phyloP scores from a whole-genome alignment of 2,888 invertebrate genomes.

The Dasypolia templi region DNA sequence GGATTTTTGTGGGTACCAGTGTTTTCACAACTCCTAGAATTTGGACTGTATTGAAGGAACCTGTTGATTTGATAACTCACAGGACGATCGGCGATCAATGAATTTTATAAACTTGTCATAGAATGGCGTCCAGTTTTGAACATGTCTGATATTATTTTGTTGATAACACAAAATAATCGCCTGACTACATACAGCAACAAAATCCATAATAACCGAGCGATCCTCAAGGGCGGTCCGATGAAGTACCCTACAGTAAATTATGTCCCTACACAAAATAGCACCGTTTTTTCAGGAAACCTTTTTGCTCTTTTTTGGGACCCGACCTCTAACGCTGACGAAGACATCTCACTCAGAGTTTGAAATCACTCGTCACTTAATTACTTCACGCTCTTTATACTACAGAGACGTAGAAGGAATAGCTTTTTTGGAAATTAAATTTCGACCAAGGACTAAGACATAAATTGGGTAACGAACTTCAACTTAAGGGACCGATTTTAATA shows the following conservation, averaged over 20 bases:
- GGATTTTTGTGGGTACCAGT: not conserved
- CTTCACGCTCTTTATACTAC: conserved; percentile 4
- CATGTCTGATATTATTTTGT: not conserved
- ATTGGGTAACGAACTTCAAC: not conserved
- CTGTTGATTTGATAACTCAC: not conserved
- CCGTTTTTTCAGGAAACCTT: conserved; percentile 21
- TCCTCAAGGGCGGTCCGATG: not conserved
- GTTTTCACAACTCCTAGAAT: not conserved
- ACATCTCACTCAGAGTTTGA: conserved; percentile 21
- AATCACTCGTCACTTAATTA: conserved; percentile 35
- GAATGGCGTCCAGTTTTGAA: not conserved
- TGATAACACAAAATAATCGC: not conserved
- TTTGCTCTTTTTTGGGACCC: conserved; percentile 10
- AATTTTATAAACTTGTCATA: not conserved
- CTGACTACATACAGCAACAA: not conserved
- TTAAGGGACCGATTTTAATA: not conserved
- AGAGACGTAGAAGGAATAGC: not conserved
- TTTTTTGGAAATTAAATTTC: conserved; percentile 4
- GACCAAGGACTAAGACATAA: not conserved
- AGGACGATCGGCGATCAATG: not conserved
- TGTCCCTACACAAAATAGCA: conserved; percentile 1
- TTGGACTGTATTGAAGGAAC: not conserved
- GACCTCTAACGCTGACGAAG: conserved; percentile 32
- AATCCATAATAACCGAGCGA: not conserved
- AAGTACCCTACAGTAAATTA: not conserved